These are phyloP conservation scores for Drosophila navojoa DNA, from an alignment of 1,140 invertebrate genomes.

Conservation along the genomic window DNA sequence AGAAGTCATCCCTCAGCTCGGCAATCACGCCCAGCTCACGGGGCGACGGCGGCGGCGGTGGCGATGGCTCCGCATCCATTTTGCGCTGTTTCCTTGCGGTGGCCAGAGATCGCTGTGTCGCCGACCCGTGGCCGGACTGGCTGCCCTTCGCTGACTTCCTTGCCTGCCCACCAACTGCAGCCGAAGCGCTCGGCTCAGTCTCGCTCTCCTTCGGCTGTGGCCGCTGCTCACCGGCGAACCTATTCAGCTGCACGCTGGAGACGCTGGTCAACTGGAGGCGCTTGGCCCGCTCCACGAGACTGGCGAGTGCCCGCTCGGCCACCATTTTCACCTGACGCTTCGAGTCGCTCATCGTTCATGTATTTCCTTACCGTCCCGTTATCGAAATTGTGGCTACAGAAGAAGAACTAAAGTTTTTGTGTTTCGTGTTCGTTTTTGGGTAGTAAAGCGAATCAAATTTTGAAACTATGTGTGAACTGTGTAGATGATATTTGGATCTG, in stretches of 20 bases:
- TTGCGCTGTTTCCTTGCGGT: conserved; percentile 8
- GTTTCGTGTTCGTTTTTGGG: background rate
- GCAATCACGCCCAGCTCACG: conserved; percentile 30
- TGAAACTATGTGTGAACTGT: background rate
- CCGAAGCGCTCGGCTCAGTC: background rate
- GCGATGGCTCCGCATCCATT: conserved; percentile 23
- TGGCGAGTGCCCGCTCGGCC: conserved; percentile 36
- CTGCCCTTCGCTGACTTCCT: background rate
- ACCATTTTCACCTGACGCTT: conserved; percentile 19
- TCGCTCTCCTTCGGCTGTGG: background rate
- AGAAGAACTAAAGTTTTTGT: background rate
- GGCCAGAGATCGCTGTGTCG: background rate
- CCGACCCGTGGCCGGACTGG: too few species aligned
- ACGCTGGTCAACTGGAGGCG: conserved; percentile 45
- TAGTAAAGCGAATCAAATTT: background rate
- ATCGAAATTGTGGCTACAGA: background rate
- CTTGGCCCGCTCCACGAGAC: conserved; percentile 43
- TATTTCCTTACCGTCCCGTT: background rate
- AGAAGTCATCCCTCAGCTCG: conserved; percentile 28
- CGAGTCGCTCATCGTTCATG: conserved; percentile 16
- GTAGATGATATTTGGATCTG: conserved; percentile 9
- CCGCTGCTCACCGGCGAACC: background rate
- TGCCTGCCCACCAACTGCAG: too few species aligned
- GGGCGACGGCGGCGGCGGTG: conserved; percentile 62
- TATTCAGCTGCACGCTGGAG: background rate